phyloP scores from a whole-genome alignment of 1,140 invertebrate species.

The Drosophila auraria region DNA sequence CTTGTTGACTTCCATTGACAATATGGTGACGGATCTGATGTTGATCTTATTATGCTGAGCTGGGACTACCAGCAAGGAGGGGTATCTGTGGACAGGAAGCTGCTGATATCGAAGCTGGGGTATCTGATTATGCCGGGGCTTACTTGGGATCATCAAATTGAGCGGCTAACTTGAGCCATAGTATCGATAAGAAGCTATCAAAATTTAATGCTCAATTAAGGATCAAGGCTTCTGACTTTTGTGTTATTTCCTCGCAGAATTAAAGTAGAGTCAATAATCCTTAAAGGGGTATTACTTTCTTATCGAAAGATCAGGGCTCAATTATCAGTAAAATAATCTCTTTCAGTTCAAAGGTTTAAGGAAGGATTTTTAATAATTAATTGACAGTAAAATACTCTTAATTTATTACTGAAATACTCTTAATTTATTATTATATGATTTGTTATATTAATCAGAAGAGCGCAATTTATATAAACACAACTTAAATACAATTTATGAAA shows the following conservation, averaged over 20 bases:
- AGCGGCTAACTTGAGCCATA: conserved; percentile 8
- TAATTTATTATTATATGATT: neutral
- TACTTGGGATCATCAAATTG: conserved; percentile 40
- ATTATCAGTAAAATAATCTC: neutral
- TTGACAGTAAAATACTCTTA: neutral
- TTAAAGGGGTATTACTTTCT: neutral
- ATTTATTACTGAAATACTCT: neutral
- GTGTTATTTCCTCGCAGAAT: neutral
- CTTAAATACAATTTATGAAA: too few species aligned
- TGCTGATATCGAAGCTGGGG: conserved; percentile 33
- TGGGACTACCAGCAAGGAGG: conserved; percentile 6
- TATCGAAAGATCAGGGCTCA: conserved; percentile 1
- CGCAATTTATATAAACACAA: too few species aligned
- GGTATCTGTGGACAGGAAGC: conserved; percentile 41
- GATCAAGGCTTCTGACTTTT: conserved; percentile 2
- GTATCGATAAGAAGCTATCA: conserved; percentile 14
- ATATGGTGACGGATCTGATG: conserved; percentile 60
- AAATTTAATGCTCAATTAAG: conserved; percentile 1
- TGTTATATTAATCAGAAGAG: neutral
- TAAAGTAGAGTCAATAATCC: neutral
- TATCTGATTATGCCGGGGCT: conserved; percentile 34
- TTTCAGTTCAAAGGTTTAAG: neutral
- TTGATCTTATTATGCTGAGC: conserved; percentile 57
- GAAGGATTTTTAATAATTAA: neutral
- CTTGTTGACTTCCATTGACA: conserved; percentile 71